These are phyloP conservation scores for Heliconius ethilla DNA, from an alignment of 2,888 invertebrate genomes.

Conservation along the genomic window DNA sequence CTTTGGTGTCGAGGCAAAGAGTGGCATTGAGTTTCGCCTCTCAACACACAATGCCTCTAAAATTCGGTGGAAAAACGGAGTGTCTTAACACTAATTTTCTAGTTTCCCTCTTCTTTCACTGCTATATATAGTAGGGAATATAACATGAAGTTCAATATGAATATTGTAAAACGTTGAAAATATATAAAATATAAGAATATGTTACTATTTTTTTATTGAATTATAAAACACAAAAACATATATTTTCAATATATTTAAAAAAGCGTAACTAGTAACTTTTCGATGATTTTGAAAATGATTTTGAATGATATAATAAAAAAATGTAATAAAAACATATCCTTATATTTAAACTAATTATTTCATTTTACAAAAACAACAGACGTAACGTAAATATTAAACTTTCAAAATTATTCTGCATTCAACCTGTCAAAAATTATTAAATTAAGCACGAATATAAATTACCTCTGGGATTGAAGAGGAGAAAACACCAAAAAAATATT, in stretches of 20 bases:
- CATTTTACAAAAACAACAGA: neutral
- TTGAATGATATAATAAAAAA: neutral
- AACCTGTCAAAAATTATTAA: conserved; percentile 26
- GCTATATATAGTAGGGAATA: no score
- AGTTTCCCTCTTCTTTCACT: no score
- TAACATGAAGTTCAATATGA: no score
- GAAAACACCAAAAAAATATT: conserved; percentile 30
- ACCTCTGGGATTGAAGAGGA: conserved; percentile 28
- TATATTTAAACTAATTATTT: neutral
- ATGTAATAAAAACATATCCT: neutral
- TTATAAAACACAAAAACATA: neutral
- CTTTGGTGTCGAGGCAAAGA: no score
- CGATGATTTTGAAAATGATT: neutral
- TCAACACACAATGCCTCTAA: no score
- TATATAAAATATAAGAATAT: no score
- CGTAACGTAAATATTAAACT: neutral
- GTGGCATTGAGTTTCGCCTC: no score
- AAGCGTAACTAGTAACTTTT: neutral
- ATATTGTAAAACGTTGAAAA: no score
- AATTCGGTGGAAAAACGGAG: no score
- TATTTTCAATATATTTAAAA: neutral
- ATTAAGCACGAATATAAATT: conserved; percentile 17
- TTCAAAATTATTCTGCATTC: conserved; percentile 1
- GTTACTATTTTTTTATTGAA: neutral
- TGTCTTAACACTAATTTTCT: no score